Evolutionary conservation across 2,888 invertebrate genomes (phyloP), one percentile per base, ranked within the genome.

Genomic region (Chymomyza caudatula): DNA sequence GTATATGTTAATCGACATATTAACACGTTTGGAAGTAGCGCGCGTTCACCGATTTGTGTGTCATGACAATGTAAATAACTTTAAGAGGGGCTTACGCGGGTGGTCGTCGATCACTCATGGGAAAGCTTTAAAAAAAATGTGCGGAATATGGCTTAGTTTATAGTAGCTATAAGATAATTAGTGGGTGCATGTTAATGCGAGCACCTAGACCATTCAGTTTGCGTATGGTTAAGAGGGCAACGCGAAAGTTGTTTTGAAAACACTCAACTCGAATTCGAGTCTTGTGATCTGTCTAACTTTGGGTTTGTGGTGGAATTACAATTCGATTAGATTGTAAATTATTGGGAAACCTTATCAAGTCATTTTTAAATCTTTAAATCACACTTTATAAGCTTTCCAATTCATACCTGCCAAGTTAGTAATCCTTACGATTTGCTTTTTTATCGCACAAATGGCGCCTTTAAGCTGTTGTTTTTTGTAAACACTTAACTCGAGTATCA

Each of bases 1-100:
- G 13, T 55, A n/a, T 11, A 71, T 76, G 74, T 74, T 74, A 74
- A 73, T 73, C 62, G 58, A 72, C 76, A 78, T 78, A 76, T 78
- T 78, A 74, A 78, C 77, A 78, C 77, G 77, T 78, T 65, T 60
- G 49, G 61, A 63, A 54, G 68, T 69, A 73, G 17, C 15, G 55
- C 37, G 29, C 29, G 47, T 47, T 47, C 17, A n/a, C 3, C 15
- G 19, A 47, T 47, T 47, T 6, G 43, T 69, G 47, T 67, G 70
- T 63, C 56, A 68, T 54, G 51, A 37, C 51, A 52, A 25, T 55
- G 63, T 56, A 56, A 42, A 59, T 20, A 37, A 37, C 11, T 8
- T 2, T 37, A 37, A 37, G 29, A 37, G 29, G 29, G 29, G 29
- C 29, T 20, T 43, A 65, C 29, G 44, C 54, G 63, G 71, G 60